phyloP scores from a whole-genome alignment of 2,888 invertebrate species.

The Drosophila differens region DNA sequence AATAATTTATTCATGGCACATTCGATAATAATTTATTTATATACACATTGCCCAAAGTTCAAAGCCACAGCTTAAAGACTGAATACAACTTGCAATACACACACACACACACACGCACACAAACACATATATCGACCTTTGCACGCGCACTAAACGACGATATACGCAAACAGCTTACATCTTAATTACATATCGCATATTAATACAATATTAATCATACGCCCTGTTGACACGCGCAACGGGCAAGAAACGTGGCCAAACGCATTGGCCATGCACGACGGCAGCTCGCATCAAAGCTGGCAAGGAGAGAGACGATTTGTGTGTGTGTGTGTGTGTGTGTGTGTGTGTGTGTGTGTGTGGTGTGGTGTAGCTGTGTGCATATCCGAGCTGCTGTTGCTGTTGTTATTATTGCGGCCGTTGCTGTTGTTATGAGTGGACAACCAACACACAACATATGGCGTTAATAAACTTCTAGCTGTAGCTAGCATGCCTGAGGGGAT shows the following conservation, averaged over 20 bases:
- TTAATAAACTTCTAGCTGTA: constrained; percentile 74
- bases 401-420: constrained; percentile 40
- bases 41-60: not conserved
- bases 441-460: constrained; percentile 73
- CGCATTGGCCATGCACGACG: constrained; percentile 59
- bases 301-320: not conserved
- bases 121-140: not conserved
- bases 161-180: constrained; percentile 73
- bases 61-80: constrained; percentile 17
- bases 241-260: constrained; percentile 54
- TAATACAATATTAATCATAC: constrained; percentile 82
- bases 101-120: constrained; percentile 8
- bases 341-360: not conserved
- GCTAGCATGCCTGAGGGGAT: constrained; percentile 34
- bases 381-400: constrained; percentile 59
- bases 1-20: constrained; percentile 35
- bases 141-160: constrained; percentile 39
- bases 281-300: constrained; percentile 14
- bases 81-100: constrained; percentile 17
- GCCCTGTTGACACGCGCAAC: constrained; percentile 75
- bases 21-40: constrained; percentile 33
- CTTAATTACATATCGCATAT: constrained; percentile 81
- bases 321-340: constrained; percentile 1
- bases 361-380: constrained; percentile 59
- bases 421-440: constrained; percentile 66